Base-by-base conservation (phyloP, 2,888 invertebrate genomes). In the Tachina lurida region DNA sequence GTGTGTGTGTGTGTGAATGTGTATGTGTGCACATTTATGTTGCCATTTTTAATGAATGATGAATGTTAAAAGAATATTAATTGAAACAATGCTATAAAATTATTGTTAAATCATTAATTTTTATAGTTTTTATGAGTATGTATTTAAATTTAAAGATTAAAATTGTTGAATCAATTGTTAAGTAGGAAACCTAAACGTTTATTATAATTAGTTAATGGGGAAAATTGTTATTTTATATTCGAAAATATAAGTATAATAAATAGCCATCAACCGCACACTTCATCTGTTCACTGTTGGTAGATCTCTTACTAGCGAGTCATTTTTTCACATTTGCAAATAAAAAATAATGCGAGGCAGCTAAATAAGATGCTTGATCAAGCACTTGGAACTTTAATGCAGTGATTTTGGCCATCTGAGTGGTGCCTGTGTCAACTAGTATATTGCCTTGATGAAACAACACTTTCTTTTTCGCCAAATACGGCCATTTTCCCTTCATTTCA, bases 61-160 rank as follows among this genome's bases (percentile, higher is more conserved):
- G 80, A 80, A 80, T 74, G 65, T 31, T 52, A 74, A 63, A 74
- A 43, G 13, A 58, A 58, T 65, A 68, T 65, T 73, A 67, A 81
- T 67, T 81, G 45, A 81, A 74, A 81, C 43, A 60, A 22, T 54
- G 67, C 60, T 81, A 81, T 60, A 81, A 52, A 60, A 31, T 68
- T 68, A 62, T 75, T 52, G 54, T 62, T 41, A 68, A 81, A 68
- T 68, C 75, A 68, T 81, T 81, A 68, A 74, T 17, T 31, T 13
- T 45, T 15, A 60, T 63, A 68, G 60, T 70, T 58, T 58, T 45
- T 43, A 31, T 31, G 31, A 31, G 31, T 31, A 68, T 75, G 31
- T 31, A 68, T 75, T 68, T 81, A 19, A 52, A 54, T 79, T 79
- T 71, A 22, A 41, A 49, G 73, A 47, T 67, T 73, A 67, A 60